A percentile compares a stretch with the other conserved stretches of the same genome.
These are phyloP conservation scores for Anomalospiza imberbis DNA, from an alignment of 2,797 vertebrate species.

Conservation along the genomic window DNA sequence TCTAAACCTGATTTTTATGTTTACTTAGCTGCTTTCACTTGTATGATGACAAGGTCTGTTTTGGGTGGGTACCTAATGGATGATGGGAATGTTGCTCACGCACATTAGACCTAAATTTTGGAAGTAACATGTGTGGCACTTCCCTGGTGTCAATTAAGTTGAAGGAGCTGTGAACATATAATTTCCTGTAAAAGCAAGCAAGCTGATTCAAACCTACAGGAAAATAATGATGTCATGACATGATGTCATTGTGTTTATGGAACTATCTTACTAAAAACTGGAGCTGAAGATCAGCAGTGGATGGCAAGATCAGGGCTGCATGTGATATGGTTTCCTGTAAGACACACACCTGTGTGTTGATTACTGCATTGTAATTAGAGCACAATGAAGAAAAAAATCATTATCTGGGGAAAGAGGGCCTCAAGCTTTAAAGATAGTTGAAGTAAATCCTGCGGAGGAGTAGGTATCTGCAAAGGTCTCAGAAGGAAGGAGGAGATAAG, in stretches of 20 bases:
- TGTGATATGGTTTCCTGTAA: not conserved
- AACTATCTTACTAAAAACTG: not conserved
- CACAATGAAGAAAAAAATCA: not conserved
- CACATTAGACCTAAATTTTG: not conserved
- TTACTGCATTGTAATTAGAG: not conserved
- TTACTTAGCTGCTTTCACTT: conserved; percentile 30
- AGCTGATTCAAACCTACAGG: conserved; percentile 9
- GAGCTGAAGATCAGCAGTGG: not conserved
- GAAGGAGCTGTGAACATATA: not conserved
- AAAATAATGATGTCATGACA: conserved; percentile 22
- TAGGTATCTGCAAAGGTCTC: not conserved
- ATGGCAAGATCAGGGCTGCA: not conserved
- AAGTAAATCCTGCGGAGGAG: not conserved
- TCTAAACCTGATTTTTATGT: not conserved
- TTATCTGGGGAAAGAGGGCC: not conserved
- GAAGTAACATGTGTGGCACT: not conserved
- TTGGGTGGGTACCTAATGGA: not conserved
- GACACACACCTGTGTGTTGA: not conserved
- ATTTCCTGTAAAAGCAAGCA: conserved; percentile 8
- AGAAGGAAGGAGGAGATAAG: not conserved
- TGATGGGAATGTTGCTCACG: not conserved
- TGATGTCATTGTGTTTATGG: not conserved
- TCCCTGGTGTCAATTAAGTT: not conserved
- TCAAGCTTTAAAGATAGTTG: not conserved
- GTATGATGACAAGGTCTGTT: not conserved